Evolutionary conservation across 2,888 invertebrate species (phyloP).

Genomic region (Luperina nickerlii): DNA sequence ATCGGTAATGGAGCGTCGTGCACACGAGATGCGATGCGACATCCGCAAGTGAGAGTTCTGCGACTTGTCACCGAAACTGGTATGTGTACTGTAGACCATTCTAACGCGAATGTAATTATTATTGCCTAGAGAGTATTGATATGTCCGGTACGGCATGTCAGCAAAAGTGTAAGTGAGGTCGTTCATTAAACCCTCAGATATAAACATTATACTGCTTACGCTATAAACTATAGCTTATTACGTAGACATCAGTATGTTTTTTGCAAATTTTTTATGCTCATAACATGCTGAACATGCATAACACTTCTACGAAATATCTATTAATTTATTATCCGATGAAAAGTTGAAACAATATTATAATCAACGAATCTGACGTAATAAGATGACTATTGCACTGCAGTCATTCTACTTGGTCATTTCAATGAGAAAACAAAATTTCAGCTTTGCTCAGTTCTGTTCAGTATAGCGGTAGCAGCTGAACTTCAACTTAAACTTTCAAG

Average conservation of each 20-base stretch:
- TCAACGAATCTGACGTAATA: constrained; percentile 43
- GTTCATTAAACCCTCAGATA: constrained; percentile 80
- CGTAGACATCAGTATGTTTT: constrained; percentile 38
- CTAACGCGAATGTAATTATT: constrained; percentile 83
- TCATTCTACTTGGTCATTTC: constrained; percentile 1
- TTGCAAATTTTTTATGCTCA: constrained; percentile 23
- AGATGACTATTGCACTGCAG: constrained; percentile 22
- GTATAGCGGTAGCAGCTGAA: not conserved
- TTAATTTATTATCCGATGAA: constrained; percentile 40
- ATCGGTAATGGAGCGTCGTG: constrained; percentile 84
- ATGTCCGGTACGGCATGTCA: constrained; percentile 82
- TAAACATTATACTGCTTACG: constrained; percentile 69
- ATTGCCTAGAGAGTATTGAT: constrained; percentile 83
- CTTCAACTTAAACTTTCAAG: not conserved
- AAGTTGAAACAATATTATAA: constrained; percentile 26
- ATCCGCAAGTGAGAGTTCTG: constrained; percentile 89
- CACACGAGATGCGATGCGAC: constrained; percentile 85
- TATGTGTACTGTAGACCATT: constrained; percentile 80
- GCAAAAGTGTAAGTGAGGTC: constrained; percentile 84
- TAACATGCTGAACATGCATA: constrained; percentile 29
- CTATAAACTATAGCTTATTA: constrained; percentile 52
- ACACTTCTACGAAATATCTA: constrained; percentile 18
- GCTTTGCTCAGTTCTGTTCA: not conserved
- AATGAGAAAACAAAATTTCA: constrained; percentile 8
- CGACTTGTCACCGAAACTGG: constrained; percentile 89